Evolutionary conservation across 2,797 vertebrate genomes (phyloP).

Genomic region (Scleropages formosus): DNA sequence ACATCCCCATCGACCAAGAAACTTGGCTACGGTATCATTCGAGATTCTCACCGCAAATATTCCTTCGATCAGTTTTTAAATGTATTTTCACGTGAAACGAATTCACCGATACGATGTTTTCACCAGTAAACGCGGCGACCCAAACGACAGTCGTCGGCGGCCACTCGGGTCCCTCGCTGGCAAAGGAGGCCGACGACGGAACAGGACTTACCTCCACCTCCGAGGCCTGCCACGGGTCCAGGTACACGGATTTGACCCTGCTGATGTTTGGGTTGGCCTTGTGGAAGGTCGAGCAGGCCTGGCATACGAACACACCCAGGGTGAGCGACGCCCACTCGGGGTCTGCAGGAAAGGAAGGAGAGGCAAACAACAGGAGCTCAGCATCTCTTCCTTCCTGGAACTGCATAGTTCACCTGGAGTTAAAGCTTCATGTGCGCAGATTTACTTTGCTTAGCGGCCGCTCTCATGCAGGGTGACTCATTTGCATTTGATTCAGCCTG

Average conservation of each 20-base stretch:
- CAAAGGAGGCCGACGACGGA: no score
- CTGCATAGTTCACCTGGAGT: background rate
- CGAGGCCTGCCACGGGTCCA: slow-evolving; percentile 84
- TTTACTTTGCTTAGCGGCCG: background rate
- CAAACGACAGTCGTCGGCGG: background rate
- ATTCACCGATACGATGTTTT: no score
- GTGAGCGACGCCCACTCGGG: slow-evolving; percentile 93
- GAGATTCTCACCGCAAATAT: no score
- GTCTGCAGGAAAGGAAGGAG: slow-evolving; percentile 65
- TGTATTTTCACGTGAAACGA: no score
- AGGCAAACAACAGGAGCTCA: background rate
- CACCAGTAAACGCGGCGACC: background rate
- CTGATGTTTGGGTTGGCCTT: slow-evolving; percentile 87
- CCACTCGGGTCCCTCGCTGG: background rate
- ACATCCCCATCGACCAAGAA: no score
- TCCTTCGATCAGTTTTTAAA: no score
- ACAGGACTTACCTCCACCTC: slow-evolving; percentile 81
- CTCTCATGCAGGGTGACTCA: background rate
- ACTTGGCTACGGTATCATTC: no score
- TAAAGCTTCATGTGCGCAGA: background rate
- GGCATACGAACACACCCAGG: slow-evolving; percentile 88
- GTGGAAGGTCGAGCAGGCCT: slow-evolving; percentile 91
- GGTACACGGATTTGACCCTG: slow-evolving; percentile 83
- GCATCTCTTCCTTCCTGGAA: background rate
- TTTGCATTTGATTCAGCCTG: background rate